phyloP scores from a whole-genome alignment of 2,113 vertebrate genomes.

The Cottus gobio region DNA sequence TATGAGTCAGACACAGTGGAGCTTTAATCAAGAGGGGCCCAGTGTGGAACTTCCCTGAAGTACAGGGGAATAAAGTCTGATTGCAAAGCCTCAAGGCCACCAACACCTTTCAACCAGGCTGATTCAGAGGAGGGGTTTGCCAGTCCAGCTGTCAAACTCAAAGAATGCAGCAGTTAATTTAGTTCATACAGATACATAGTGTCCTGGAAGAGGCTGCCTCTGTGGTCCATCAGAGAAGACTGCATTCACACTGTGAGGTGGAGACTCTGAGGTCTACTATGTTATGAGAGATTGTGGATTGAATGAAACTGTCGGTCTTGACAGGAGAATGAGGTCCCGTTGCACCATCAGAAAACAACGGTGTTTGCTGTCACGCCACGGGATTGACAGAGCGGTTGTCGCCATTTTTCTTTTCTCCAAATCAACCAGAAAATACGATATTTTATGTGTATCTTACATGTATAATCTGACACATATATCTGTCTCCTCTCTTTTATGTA shows the following conservation, averaged over 20 bases:
- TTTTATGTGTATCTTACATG: background rate
- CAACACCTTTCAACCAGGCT: constrained; percentile 43
- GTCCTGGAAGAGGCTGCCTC: constrained; percentile 19
- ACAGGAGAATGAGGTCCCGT: background rate
- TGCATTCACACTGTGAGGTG: background rate
- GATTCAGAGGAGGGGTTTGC: constrained; percentile 33
- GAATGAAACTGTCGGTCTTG: constrained; percentile 26
- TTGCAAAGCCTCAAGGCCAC: constrained; percentile 48
- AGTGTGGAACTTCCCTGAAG: constrained; percentile 53
- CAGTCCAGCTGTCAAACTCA: constrained; percentile 49
- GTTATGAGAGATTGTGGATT: constrained; percentile 26
- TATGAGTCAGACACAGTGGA: constrained; percentile 60
- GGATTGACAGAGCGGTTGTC: constrained; percentile 13
- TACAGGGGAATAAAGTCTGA: constrained; percentile 60
- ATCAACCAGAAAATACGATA: background rate
- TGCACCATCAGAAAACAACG: constrained; percentile 10
- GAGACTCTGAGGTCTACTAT: constrained; percentile 5
- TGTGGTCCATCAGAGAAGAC: constrained; percentile 27
- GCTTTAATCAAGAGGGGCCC: constrained; percentile 69
- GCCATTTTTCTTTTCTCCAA: background rate
- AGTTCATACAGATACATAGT: constrained; percentile 23
- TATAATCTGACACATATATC: background rate
- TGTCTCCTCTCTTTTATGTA: background rate
- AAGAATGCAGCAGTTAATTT: constrained; percentile 36
- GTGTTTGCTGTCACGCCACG: constrained; percentile 10